Evolutionary conservation across 2,888 invertebrate species (phyloP).

Genomic region (Leptopilina myrica): DNA sequence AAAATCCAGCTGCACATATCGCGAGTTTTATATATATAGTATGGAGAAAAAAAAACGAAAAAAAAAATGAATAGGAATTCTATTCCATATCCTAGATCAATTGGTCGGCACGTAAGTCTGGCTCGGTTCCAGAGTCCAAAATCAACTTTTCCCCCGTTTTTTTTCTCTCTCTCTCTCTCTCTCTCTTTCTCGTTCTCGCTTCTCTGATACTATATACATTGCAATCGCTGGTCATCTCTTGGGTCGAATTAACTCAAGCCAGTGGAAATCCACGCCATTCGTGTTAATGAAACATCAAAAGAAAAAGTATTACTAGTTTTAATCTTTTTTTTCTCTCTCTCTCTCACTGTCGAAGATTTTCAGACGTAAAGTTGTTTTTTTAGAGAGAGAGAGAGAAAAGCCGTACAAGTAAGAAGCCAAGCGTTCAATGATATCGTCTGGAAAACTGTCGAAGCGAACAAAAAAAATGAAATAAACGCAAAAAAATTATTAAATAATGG

Average conservation of each 20-base stretch:
- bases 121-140: slow-evolving; percentile 69
- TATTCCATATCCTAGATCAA: slow-evolving; percentile 64
- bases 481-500: no score
- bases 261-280: slow-evolving; percentile 18
- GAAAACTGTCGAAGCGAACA: background rate
- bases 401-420: slow-evolving; percentile 9
- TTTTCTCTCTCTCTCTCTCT: background rate
- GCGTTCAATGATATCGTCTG: slow-evolving; percentile 12
- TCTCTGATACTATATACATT: background rate
- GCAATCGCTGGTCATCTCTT: slow-evolving; percentile 26
- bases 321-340: background rate
- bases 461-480: background rate
- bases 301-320: slow-evolving; percentile 36
- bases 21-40: background rate
- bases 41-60: background rate
- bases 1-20: slow-evolving; percentile 17
- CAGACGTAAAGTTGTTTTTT: background rate
- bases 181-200: no score
- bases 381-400: background rate
- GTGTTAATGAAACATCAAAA: slow-evolving; percentile 39
- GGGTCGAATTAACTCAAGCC: slow-evolving; percentile 30
- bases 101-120: slow-evolving; percentile 70
- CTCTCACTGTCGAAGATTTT: slow-evolving; percentile 3
- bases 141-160: slow-evolving; percentile 62
- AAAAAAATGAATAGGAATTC: slow-evolving; percentile 52